Evolutionary conservation across 1,140 invertebrate species (phyloP).

Genomic region (Magallana gigas): DNA sequence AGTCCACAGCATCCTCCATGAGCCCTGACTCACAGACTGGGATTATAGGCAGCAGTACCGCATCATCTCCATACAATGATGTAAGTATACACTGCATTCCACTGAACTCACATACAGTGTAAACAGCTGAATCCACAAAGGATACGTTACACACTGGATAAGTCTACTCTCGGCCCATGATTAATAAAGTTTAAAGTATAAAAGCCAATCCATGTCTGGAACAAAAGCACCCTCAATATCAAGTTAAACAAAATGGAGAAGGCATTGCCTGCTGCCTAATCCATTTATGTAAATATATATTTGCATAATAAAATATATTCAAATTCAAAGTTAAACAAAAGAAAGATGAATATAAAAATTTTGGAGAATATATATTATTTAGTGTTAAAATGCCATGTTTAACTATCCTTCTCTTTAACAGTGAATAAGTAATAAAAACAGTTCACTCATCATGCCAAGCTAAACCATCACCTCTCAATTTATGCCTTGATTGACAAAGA

Average conservation of each 20-base stretch:
- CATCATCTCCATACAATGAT: conserved; percentile 74
- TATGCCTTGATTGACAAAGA: not conserved
- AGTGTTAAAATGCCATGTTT: not conserved
- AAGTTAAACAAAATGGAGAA: too few relatives aligned
- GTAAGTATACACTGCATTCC: conserved; percentile 61
- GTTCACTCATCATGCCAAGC: conserved; percentile 39
- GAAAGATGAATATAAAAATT: not conserved
- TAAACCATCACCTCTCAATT: not conserved
- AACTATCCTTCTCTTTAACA: not conserved
- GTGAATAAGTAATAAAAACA: not conserved
- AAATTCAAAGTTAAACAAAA: not conserved
- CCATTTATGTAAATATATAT: too few relatives aligned
- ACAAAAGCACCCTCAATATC: not conserved
- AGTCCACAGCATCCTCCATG: conserved; percentile 70
- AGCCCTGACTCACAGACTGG: conserved; percentile 74
- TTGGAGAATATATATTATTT: not conserved
- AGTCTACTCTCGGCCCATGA: not conserved
- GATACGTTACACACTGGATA: not conserved
- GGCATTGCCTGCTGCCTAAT: too few relatives aligned
- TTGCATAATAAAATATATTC: too few relatives aligned
- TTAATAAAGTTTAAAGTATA: not conserved
- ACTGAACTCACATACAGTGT: not conserved
- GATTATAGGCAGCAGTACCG: conserved; percentile 72
- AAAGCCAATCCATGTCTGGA: not conserved
- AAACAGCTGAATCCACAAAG: too few relatives aligned